phyloP scores from a whole-genome alignment of 2,113 vertebrate species.

The Poeciliopsis occidentalis region DNA sequence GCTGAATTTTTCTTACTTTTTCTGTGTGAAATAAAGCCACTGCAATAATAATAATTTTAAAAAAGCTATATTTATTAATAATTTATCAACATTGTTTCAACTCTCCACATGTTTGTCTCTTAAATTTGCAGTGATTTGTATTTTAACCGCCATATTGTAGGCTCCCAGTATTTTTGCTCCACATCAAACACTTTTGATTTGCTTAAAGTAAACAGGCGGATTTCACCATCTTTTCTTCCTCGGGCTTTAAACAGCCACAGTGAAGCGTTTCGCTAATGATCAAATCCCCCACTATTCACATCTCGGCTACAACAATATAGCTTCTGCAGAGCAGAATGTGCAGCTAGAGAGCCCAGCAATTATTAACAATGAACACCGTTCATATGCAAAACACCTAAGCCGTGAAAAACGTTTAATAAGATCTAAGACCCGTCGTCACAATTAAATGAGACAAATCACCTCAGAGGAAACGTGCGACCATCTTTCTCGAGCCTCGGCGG shows the following conservation, averaged over 20 bases:
- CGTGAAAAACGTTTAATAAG: slow-evolving; percentile 36
- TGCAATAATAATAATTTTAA: too few species aligned
- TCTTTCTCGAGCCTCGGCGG: too few species aligned
- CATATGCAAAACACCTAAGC: slow-evolving; percentile 26
- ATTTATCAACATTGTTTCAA: too few species aligned
- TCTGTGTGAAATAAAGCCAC: neutral
- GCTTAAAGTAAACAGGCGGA: neutral
- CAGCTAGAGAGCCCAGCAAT: slow-evolving; percentile 14
- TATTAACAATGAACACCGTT: slow-evolving; percentile 43
- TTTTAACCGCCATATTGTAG: too few species aligned
- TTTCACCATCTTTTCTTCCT: slow-evolving; percentile 8
- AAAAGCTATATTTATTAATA: too few species aligned
- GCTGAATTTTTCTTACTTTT: neutral
- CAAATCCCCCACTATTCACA: slow-evolving; percentile 51
- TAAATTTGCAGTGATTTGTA: too few species aligned
- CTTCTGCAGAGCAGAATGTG: slow-evolving; percentile 35
- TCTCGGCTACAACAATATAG: slow-evolving; percentile 33
- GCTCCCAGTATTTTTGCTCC: too few species aligned
- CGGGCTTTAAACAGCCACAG: slow-evolving; percentile 21
- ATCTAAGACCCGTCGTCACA: neutral
- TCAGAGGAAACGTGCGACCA: neutral
- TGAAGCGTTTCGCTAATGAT: slow-evolving; percentile 33
- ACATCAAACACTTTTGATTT: too few species aligned
- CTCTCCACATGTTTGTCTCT: too few species aligned
- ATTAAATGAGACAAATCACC: neutral